Evolutionary conservation across 2,797 vertebrate genomes (phyloP).

Genomic region (Cryptoprocta ferox): DNA sequence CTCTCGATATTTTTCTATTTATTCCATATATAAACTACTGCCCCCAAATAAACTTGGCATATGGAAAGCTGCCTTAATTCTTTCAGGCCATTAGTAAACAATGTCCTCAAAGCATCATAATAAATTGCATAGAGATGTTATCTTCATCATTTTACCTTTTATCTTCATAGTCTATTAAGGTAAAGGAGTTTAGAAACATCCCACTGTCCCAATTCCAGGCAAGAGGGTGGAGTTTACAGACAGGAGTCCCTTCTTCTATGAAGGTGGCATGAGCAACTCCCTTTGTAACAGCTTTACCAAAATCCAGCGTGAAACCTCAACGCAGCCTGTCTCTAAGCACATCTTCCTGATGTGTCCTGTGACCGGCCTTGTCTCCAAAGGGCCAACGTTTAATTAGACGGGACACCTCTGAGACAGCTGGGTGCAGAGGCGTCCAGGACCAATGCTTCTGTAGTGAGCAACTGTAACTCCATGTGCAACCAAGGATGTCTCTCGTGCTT

Average conservation of each 20-base stretch:
- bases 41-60: constrained; percentile 20
- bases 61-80: background rate
- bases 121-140: background rate
- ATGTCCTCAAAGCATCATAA: background rate
- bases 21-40: constrained; percentile 16
- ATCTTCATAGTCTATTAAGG: background rate
- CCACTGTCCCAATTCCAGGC: background rate
- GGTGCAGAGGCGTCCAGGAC: background rate
- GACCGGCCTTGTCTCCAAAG: background rate
- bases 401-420: background rate
- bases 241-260: background rate
- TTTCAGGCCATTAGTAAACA: background rate
- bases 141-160: background rate
- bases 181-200: background rate
- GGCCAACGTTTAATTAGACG: background rate
- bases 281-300: background rate
- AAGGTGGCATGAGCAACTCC: background rate
- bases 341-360: background rate
- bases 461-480: rapidly evolving
- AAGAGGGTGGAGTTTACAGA: background rate
- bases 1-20: constrained; percentile 23
- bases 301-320: background rate
- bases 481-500: background rate
- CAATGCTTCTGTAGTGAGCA: background rate
- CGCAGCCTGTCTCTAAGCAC: background rate